Conservation (phyloP, 2,113 vertebrate species). For the Hypomesus transpacificus region DNA sequence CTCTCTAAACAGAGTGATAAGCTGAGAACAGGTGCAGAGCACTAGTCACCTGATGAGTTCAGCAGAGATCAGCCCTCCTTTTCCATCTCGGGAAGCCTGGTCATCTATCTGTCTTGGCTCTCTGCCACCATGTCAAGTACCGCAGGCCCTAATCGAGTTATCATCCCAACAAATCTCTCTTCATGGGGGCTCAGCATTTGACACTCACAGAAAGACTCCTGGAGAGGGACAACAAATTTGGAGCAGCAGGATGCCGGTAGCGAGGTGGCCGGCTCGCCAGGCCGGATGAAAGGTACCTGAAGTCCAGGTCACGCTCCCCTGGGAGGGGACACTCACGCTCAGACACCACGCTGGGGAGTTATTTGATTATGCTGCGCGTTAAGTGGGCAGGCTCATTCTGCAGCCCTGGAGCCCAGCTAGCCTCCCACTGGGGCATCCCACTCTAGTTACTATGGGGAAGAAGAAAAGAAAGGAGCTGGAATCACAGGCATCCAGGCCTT, state of each 20-base stretch:
- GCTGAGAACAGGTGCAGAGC: constrained; percentile 73
- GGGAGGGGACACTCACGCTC: constrained; percentile 69
- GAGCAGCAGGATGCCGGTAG: constrained; percentile 81
- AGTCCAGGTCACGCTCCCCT: constrained; percentile 72
- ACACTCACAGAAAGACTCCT: constrained; percentile 78
- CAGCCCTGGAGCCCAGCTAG: constrained; percentile 38
- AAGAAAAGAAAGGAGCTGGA: constrained; percentile 31
- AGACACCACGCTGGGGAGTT: constrained; percentile 81
- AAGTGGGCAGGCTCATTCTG: constrained; percentile 71
- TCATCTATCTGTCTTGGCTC: constrained; percentile 64
- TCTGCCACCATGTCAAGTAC: constrained; percentile 73
- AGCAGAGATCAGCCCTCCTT: constrained; percentile 76
- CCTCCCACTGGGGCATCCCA: constrained; percentile 68
- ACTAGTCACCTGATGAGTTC: constrained; percentile 80
- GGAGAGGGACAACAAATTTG: constrained; percentile 89
- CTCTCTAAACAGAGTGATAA: constrained; percentile 48
- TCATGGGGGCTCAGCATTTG: constrained; percentile 68
- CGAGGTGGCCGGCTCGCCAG: constrained; percentile 68
- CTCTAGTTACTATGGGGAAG: constrained; percentile 56
- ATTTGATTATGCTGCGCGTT: constrained; percentile 82
- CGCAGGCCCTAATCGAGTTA: constrained; percentile 88
- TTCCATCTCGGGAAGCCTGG: constrained; percentile 37
- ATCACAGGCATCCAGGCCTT: constrained; percentile 39
- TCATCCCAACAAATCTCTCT: constrained; percentile 84
- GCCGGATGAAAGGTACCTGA: constrained; percentile 85